phyloP scores from a whole-genome alignment of 1,140 invertebrate species.

The Neodiprion virginianus region DNA sequence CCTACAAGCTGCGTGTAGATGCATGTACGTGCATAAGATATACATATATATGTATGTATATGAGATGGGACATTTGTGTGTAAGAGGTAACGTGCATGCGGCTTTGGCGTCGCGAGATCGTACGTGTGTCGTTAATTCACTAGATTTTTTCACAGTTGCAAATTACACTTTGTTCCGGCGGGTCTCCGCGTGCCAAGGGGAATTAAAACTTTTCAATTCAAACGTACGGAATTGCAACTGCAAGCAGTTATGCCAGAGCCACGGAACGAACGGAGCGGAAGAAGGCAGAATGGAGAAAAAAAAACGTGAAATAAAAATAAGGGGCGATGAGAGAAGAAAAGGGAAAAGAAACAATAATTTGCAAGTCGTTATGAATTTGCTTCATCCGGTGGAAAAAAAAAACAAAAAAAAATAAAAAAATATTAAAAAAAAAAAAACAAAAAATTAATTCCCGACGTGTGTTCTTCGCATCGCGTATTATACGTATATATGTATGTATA shows the following conservation, averaged over 20 bases:
- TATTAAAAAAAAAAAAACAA: not conserved
- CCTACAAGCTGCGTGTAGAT: too few relatives aligned
- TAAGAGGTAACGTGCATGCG: not conserved
- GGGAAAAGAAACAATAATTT: not conserved
- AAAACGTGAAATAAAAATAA: too few relatives aligned
- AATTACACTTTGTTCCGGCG: constrained; percentile 1
- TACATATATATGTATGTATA: not conserved
- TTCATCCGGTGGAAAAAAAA: not conserved
- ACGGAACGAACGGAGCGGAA: not conserved
- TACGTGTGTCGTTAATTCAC: not conserved
- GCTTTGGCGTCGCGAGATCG: not conserved
- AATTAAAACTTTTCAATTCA: constrained; percentile 6
- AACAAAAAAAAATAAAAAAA: too few relatives aligned
- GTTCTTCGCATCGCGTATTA: not conserved
- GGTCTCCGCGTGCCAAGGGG: not conserved
- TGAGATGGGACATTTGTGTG: not conserved
- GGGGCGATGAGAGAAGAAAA: too few relatives aligned
- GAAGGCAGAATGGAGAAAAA: not conserved
- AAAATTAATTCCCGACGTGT: not conserved
- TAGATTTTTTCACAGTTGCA: constrained; percentile 1
- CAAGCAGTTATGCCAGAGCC: not conserved
- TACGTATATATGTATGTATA: not conserved
- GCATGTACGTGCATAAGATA: too few relatives aligned
- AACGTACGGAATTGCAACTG: not conserved
- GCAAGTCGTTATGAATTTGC: constrained; percentile 1